Conservation (phyloP, 2,888 invertebrate genomes). For the Harpagoxenus sublaevis region DNA sequence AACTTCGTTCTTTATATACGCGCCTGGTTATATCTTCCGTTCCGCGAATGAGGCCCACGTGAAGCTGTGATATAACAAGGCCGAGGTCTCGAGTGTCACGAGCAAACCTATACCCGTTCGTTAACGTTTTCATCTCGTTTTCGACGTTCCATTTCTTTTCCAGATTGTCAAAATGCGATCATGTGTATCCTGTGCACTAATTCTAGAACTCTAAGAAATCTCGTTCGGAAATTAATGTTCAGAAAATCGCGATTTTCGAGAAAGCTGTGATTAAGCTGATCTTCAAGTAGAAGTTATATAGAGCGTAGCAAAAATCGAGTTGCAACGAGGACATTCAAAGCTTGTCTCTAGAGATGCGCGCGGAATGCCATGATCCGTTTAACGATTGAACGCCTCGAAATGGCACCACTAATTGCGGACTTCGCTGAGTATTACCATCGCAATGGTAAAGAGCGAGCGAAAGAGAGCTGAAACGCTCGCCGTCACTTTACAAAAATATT, state of each 20-base stretch:
- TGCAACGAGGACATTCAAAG: constrained; percentile 14
- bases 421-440: constrained; percentile 29
- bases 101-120: constrained; percentile 61
- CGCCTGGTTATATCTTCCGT: constrained; percentile 10
- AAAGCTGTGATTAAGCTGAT: constrained; percentile 4
- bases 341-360: constrained; percentile 15
- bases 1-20: neutral
- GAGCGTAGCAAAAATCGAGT: neutral
- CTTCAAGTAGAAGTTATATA: neutral
- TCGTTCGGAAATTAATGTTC: neutral
- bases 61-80: constrained; percentile 68
- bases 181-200: neutral
- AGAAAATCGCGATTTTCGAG: constrained; percentile 1
- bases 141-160: neutral
- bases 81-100: constrained; percentile 69
- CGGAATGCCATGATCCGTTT: constrained; percentile 17
- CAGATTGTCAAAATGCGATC: neutral
- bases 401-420: constrained; percentile 42
- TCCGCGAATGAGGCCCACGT: constrained; percentile 55
- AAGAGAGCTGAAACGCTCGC: neutral
- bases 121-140: constrained; percentile 40
- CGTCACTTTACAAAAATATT: constrained; percentile 32
- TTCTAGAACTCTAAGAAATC: neutral
- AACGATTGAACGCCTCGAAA: constrained; percentile 48
- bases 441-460: neutral